Conservation (phyloP, 1,140 invertebrate species). For the Gryllus bimaculatus region DNA sequence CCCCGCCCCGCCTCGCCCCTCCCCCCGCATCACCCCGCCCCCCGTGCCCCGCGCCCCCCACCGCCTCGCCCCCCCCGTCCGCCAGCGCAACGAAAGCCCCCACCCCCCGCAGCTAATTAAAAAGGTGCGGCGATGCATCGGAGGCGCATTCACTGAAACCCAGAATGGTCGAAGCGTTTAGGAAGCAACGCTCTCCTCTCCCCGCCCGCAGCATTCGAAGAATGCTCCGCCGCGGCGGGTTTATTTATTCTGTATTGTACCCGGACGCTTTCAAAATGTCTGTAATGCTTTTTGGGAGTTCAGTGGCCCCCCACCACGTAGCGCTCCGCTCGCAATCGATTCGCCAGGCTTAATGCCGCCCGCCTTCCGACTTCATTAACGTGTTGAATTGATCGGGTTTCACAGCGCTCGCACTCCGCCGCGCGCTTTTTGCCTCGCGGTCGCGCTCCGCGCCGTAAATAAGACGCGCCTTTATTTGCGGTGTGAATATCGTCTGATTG, state of each 20-base stretch:
- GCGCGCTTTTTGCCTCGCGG: neutral
- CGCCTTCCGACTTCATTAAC: neutral
- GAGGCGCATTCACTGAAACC: neutral
- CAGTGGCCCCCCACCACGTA: neutral
- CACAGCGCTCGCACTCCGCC: neutral
- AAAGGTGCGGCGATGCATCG: neutral
- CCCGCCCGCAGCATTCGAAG: neutral
- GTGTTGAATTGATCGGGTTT: neutral
- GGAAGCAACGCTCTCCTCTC: neutral
- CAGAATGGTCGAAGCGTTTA: neutral
- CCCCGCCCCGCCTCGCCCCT: too few relatives aligned
- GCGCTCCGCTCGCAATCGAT: neutral
- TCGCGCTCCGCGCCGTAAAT: neutral
- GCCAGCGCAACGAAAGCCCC: neutral
- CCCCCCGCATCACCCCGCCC: too few relatives aligned
- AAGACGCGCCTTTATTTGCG: slow-evolving; percentile 3
- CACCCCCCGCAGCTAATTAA: neutral
- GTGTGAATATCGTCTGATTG: neutral
- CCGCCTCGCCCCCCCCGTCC: too few relatives aligned
- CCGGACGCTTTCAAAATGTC: neutral
- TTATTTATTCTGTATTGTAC: neutral
- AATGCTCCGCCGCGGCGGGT: neutral
- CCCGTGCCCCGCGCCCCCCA: too few relatives aligned
- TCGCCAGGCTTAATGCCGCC: neutral
- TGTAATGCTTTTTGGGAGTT: neutral